Base-by-base conservation (phyloP, 2,797 vertebrate genomes). In the Brachymystax lenok region DNA sequence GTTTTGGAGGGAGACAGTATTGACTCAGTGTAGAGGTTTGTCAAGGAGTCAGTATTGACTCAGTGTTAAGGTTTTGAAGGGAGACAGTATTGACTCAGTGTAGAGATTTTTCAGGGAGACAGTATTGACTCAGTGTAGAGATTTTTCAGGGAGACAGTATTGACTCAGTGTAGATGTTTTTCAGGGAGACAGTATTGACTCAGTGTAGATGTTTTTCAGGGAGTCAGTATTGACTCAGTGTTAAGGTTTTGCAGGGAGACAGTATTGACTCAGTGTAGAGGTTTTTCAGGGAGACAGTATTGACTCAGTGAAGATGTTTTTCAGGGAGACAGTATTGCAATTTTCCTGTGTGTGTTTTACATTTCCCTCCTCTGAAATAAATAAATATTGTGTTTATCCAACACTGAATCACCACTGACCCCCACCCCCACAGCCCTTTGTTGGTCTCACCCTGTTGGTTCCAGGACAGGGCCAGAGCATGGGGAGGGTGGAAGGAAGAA, bases 371-470 rank as follows among this genome's bases (percentile, higher is more conserved):
- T 50, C 16, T 51, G 35, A 70, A 14, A 21, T 19, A 24, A 33
- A 52, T 10, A 17, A 56, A 28, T 28, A 56, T 17, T 46, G n/a
- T 21, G n/a, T 61, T 68, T 68, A 68, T 16, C 28, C 27, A 35
- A 68, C 66, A 30, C 5, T 8, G 13, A 12, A 68, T 28, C 6
- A 12, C 30, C 14, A 30, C 28, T 59, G 30, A 72, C 70, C 24
- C 17, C 70, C 51, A 27, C 71, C 51, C 30, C 71, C 59, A 4
- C 35, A 5, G 61, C 28, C 28, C 28, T 14, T 28, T 13, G 8
- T 21, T 82, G 74, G 88, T 88, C 75, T 84, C 84, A 82, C 80
- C 66, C 81, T 76, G 78, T 54, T 86, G 79, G 73, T 69, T 87
- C 74, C 74, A 83, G 78, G 88, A 89, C 84, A 86, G 85, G 87